Conservation (phyloP, 30 jellyfish, hydroid and myxozoan genomes). For the Aurelia aurita complex sp. Pacific region DNA sequence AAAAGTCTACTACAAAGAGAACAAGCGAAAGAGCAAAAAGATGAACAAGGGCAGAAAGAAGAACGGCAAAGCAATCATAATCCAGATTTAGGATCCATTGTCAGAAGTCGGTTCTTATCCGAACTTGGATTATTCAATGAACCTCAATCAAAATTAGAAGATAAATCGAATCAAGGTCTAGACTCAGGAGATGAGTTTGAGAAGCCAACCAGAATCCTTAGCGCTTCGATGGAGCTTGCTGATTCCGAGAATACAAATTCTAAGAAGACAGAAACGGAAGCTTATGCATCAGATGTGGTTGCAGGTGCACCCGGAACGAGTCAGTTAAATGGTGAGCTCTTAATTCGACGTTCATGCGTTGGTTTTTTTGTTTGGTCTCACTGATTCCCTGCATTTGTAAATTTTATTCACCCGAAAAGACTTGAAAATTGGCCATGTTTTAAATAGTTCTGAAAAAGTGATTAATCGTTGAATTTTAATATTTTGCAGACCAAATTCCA, state of each 20-base stretch:
- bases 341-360: no score
- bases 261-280: not conserved
- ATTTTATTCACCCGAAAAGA: no score
- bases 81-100: no score
- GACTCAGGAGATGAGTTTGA: not conserved
- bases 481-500: no score
- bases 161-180: not conserved
- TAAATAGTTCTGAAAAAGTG: no score
- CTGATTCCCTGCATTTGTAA: no score
- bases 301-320: conserved; percentile 31
- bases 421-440: no score
- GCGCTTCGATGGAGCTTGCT: not conserved
- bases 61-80: not conserved
- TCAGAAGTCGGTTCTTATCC: no score
- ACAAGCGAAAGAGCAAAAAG: conserved; percentile 28
- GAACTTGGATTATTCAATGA: not conserved
- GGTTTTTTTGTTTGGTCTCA: no score
- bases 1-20: conserved; percentile 43
- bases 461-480: no score
- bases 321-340: not conserved
- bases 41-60: not conserved
- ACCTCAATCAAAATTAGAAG: not conserved
- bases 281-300: conserved; percentile 1
- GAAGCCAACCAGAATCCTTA: conserved; percentile 15
- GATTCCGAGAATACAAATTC: not conserved